These are phyloP conservation scores for Bubo bubo DNA, from an alignment of 2,113 vertebrate species.

Conservation along the genomic window DNA sequence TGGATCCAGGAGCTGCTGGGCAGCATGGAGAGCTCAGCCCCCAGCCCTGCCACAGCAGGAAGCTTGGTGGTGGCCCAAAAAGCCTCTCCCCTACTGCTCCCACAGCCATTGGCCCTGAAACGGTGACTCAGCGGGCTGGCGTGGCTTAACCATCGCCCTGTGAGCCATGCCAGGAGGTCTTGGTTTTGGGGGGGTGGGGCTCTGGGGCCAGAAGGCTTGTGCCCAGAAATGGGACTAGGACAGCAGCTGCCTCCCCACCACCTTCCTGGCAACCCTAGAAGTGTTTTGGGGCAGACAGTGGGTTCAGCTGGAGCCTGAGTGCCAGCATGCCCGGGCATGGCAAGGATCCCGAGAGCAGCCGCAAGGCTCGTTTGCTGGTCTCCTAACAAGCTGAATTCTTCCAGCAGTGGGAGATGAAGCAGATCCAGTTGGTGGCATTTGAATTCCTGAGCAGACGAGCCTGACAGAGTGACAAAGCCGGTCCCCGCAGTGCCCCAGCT, in stretches of 20 bases:
- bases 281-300: background rate
- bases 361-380: background rate
- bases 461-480: background rate
- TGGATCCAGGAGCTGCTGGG: background rate
- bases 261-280: background rate
- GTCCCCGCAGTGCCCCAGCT: background rate
- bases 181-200: background rate
- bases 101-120: background rate
- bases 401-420: background rate
- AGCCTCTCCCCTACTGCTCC: background rate
- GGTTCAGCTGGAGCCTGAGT: background rate
- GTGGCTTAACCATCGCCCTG: background rate
- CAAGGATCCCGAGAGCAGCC: background rate
- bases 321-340: accelerated
- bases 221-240: background rate
- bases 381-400: background rate
- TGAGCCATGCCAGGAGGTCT: background rate
- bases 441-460: conserved; percentile 22
- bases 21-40: background rate
- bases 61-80: background rate
- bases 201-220: background rate
- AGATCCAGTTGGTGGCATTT: conserved; percentile 38
- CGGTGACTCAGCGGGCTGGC: accelerated
- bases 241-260: background rate
- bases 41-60: background rate